Evolutionary conservation across 35 echinoderm and acorn worm species (phyloP).

Genomic region (Antedon bifida): DNA sequence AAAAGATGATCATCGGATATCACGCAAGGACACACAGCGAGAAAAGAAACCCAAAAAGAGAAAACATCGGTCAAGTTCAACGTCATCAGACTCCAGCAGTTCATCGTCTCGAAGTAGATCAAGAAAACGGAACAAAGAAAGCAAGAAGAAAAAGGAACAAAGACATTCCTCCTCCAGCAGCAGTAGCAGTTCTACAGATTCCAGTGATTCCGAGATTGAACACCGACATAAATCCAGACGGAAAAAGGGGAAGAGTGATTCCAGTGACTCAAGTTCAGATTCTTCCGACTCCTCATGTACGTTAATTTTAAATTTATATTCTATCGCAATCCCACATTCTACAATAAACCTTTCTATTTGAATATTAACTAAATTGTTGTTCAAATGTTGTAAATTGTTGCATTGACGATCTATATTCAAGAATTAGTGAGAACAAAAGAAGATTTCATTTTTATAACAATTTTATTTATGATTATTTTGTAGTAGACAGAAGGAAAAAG

Average conservation of each 20-base stretch:
- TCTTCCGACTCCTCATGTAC: background rate
- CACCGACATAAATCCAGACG: background rate
- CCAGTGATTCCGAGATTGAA: background rate
- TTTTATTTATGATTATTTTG: background rate
- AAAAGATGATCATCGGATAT: background rate
- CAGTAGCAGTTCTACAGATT: background rate
- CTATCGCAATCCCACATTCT: background rate
- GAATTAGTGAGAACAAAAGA: no score
- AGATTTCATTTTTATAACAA: no score
- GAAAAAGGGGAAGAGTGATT: background rate
- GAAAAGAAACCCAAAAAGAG: background rate
- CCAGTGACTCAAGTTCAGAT: background rate
- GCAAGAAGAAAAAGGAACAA: background rate
- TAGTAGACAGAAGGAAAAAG: constrained; percentile 12
- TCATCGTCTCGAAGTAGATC: background rate
- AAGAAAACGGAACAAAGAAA: background rate
- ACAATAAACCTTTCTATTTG: no score
- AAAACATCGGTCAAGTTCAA: background rate
- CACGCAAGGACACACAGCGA: background rate
- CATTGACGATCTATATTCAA: no score
- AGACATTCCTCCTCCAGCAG: constrained; percentile 9
- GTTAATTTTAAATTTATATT: background rate
- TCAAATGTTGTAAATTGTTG: no score
- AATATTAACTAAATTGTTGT: background rate
- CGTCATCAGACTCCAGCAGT: background rate